Evolutionary conservation across 2,888 invertebrate species (phyloP), one percentile per base, ranked within the genome.

Genomic region (Eristalis arbustorum): DNA sequence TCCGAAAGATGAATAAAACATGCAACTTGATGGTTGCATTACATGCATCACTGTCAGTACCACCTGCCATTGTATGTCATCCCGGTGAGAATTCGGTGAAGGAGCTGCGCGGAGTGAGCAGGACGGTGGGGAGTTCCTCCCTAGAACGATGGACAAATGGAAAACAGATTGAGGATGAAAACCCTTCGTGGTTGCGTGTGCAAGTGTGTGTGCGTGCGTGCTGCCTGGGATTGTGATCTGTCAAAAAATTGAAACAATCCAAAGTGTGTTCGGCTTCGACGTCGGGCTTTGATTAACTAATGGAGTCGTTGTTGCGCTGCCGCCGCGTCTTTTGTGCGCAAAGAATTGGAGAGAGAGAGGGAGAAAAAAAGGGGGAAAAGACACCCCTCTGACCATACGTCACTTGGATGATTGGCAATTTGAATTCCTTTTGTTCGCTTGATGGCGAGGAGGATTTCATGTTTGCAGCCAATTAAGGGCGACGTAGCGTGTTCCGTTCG

Each of bases 41-140:
- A 87, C 83, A 87, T 79, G 78, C 87, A 87, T 87, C 87, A 83
- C 78, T 87, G 87, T 67, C 87, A 87, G 74, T 69, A 83, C 87
- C 87, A 87, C 87, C 87, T 87, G 87, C 83, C 83, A 83, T 75
- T 83, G 83, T 63, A 83, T 83, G 87, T 83, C 78, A 83, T 71
- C 18, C 18, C 49, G 49, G 49, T 49, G 49, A 18, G 49, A 49
- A 49, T 49, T 75, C 83, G 67, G 78, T 37, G 66, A 61, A 59
- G 22, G 37, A 69, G 62, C 37, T 61, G 68, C 37, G 22, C 56
- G 56, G 56, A 61, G 11, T 3, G 81, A 72, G 31, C 40, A 8
- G 34, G 8, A 8, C 10, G 62, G 72, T 77, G 67, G 37, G 18
- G 49, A 62, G n/a, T n/a, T n/a, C n/a, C n/a, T 71, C 66, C 69